These are phyloP conservation scores for Drosophila ohnishii DNA, from an alignment of 1,140 invertebrate species.

Conservation along the genomic window DNA sequence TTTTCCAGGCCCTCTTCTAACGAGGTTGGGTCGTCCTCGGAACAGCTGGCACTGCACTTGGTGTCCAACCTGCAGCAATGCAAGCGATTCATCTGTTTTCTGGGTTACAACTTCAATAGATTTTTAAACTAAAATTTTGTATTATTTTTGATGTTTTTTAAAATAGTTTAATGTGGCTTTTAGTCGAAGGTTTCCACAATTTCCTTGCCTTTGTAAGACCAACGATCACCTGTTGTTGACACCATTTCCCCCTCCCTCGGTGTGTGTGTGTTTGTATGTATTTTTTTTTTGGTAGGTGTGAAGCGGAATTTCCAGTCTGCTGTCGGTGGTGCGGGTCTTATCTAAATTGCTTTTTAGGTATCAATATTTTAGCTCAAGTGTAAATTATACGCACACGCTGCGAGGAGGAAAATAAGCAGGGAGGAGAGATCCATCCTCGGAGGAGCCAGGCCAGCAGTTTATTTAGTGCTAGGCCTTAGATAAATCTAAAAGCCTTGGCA, in stretches of 20 bases:
- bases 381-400: conserved; percentile 76
- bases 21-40: conserved; percentile 55
- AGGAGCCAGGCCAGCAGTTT: conserved; percentile 39
- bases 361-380: conserved; percentile 83
- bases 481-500: conserved; percentile 74
- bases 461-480: conserved; percentile 79
- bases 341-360: conserved; percentile 83
- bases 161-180: too few relatives aligned
- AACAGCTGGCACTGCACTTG: conserved; percentile 57
- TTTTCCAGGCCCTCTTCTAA: conserved; percentile 40
- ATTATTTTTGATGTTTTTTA: neutral
- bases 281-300: conserved; percentile 70
- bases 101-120: too few relatives aligned
- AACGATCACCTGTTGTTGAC: conserved; percentile 9
- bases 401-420: conserved; percentile 4
- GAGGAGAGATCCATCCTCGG: conserved; percentile 20
- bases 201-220: neutral
- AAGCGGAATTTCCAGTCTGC: conserved; percentile 78
- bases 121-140: neutral
- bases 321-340: conserved; percentile 55
- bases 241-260: conserved; percentile 7
- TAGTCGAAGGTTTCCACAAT: too few relatives aligned
- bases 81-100: neutral
- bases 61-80: conserved; percentile 23
- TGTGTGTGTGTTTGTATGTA: conserved; percentile 1